A percentile compares a stretch with the other conserved stretches of the same genome.
Conservation (phyloP, 2,113 vertebrate species). For the Xenopus laevis region DNA sequence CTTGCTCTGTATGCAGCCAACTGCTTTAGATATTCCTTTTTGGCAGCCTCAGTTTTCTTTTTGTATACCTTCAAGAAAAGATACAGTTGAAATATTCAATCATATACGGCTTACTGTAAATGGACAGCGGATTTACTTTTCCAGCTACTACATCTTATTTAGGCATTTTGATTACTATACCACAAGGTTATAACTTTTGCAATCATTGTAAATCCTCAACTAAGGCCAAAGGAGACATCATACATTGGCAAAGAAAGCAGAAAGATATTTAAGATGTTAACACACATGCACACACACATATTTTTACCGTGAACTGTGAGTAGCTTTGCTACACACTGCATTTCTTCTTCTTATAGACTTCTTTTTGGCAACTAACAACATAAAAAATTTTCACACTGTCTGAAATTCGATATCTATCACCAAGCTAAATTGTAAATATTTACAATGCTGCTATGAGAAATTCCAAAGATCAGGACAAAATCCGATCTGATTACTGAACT, state of each 20-base stretch:
- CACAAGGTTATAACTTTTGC: not conserved
- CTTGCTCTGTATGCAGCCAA: slow-evolving; percentile 96
- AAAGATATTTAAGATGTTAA: not conserved
- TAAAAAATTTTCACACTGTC: too few species aligned
- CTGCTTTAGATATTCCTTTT: slow-evolving; percentile 98
- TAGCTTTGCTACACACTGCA: too few species aligned
- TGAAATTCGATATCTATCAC: too few species aligned
- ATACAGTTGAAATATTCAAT: slow-evolving; percentile 23
- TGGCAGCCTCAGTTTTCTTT: slow-evolving; percentile 97
- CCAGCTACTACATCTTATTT: slow-evolving; percentile 11
- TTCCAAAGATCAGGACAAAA: too few species aligned
- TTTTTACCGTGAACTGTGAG: too few species aligned
- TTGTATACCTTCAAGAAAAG: slow-evolving; percentile 83
- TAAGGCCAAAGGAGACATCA: not conserved
- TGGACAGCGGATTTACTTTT: slow-evolving; percentile 5
- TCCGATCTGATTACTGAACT: too few species aligned
- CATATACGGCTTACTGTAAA: not conserved
- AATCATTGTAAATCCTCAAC: not conserved
- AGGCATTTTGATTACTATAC: slow-evolving; percentile 9
- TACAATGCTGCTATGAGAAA: too few species aligned
- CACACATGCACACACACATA: not conserved
- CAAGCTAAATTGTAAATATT: too few species aligned
- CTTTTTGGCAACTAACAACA: too few species aligned
- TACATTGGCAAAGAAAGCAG: not conserved
- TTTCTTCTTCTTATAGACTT: too few species aligned